Conservation (phyloP, 2,888 invertebrate species). For the Caenorhabditis sp. region DNA sequence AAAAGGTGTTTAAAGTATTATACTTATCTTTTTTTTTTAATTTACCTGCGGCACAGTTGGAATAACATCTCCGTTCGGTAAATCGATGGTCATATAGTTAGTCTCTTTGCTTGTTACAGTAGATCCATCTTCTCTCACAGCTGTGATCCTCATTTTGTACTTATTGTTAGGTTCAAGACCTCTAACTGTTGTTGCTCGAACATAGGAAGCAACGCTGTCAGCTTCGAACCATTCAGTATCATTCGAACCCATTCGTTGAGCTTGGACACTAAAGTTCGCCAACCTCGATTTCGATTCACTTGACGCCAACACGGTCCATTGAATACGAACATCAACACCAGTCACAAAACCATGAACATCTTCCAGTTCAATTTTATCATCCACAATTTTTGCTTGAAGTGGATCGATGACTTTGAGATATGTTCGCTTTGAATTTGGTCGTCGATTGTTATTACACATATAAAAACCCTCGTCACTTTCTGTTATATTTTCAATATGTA, state of each 20-base stretch:
- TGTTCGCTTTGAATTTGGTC: conserved; percentile 43
- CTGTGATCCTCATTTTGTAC: conserved; percentile 49
- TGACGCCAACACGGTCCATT: conserved; percentile 49
- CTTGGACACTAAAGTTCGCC: conserved; percentile 44
- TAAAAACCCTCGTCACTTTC: conserved; percentile 59
- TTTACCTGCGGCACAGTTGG: conserved; percentile 40
- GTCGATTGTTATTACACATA: conserved; percentile 48
- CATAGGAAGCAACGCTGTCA: conserved; percentile 54
- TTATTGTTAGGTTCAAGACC: conserved; percentile 47
- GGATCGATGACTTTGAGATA: conserved; percentile 50
- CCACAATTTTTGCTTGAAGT: too few species aligned
- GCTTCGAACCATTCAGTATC: conserved; percentile 49
- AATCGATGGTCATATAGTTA: conserved; percentile 42
- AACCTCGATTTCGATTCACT: conserved; percentile 39
- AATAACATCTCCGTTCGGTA: conserved; percentile 37
- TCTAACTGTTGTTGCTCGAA: conserved; percentile 58
- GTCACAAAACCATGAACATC: conserved; percentile 52
- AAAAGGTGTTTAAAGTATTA: conserved; percentile 9
- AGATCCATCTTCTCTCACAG: conserved; percentile 40
- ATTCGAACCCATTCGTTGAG: conserved; percentile 22
- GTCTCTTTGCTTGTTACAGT: conserved; percentile 35
- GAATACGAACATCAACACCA: conserved; percentile 50
- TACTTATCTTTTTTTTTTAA: neutral
- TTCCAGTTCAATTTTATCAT: conserved; percentile 40
- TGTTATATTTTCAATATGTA: conserved; percentile 41